Evolutionary conservation across 1,140 invertebrate genomes (phyloP), one percentile per base, ranked within the genome.

Genomic region (Solenopsis fugax): DNA sequence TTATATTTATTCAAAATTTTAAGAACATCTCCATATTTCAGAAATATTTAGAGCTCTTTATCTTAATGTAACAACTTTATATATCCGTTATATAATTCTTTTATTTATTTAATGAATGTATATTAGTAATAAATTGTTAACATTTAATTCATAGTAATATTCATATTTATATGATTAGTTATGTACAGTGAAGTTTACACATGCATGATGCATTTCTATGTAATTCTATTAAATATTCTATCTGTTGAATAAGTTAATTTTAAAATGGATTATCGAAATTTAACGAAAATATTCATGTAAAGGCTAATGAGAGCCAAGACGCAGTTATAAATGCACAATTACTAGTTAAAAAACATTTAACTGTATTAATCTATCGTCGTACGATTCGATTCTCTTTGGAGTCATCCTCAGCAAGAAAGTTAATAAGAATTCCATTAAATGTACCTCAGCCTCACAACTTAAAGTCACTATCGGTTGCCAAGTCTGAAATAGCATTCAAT

Each of bases 91-190:
- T 18, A 73, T 18, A 24, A 56, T 71, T 2, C 4, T 7, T 73
- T 52, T 13, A 54, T n/a, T 34, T 21, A 54, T 54, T 34, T 21
- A 73, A 6, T 48, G 18, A 37, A 73, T 34, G 29, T 29, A 29
- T 29, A 73, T 73, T 54, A 73, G 52, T 16, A 72, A 29, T 50
- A 52, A n/a, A 34, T 37, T 37, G 12, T 37, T 37, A 72, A 24
- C 48, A 48, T 6, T 29, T 72, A 54, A n/a, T 72, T 13, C 12
- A 12, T 7, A 54, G 12, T 72, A 34, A 54, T 72, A 34, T 72
- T 29, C 18, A 54, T 16, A 72, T 52, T 72, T 52, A 54, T 56
- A 41, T 73, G n/a, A 12, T 72, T 72, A 72, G 2, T 72, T n/a
- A 48, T 5, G 2, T 69, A 24, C 18, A 29, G 34, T 34, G 16